These are phyloP conservation scores for Trichacis sp. DNA, from an alignment of 2,888 invertebrate species.

Conservation along the genomic window DNA sequence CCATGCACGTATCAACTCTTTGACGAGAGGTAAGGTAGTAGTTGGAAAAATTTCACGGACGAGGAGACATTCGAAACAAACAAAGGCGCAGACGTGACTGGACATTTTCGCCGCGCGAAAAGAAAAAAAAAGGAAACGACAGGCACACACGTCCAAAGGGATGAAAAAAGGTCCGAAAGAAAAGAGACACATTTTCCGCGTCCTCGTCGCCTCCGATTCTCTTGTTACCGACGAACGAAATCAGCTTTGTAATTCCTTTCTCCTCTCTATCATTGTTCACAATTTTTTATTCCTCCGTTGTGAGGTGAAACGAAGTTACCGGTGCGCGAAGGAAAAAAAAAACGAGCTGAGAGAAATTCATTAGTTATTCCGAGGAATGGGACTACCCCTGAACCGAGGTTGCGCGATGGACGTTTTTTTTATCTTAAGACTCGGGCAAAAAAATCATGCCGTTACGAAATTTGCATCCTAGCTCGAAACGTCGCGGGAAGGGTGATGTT, in stretches of 20 bases:
- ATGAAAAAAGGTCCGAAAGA: conserved; percentile 27
- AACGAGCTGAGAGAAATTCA: conserved; percentile 34
- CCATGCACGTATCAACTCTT: conserved; percentile 10
- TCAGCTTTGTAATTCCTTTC: conserved; percentile 45
- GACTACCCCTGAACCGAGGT: conserved; percentile 2
- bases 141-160: conserved; percentile 25
- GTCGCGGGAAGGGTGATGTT: background rate
- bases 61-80: conserved; percentile 31
- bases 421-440: conserved; percentile 4
- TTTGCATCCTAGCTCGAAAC: background rate
- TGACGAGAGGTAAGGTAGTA: conserved; percentile 35
- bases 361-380: conserved; percentile 36
- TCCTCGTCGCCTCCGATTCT: conserved; percentile 43
- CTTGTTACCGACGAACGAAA: conserved; percentile 43
- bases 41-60: conserved; percentile 42
- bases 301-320: conserved; percentile 41
- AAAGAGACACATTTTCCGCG: conserved; percentile 42
- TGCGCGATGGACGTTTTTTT: conserved; percentile 12
- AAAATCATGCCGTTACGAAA: conserved; percentile 8
- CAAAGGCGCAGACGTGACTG: conserved; percentile 36
- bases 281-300: conserved; percentile 39
- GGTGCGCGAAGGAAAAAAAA: conserved; percentile 11
- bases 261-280: conserved; percentile 45
- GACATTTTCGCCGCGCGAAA: conserved; percentile 37
- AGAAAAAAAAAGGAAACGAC: conserved; percentile 24